Evolutionary conservation across 64 coral and sea anemone species (phyloP).

Genomic region (Astreopora myriophthalma): DNA sequence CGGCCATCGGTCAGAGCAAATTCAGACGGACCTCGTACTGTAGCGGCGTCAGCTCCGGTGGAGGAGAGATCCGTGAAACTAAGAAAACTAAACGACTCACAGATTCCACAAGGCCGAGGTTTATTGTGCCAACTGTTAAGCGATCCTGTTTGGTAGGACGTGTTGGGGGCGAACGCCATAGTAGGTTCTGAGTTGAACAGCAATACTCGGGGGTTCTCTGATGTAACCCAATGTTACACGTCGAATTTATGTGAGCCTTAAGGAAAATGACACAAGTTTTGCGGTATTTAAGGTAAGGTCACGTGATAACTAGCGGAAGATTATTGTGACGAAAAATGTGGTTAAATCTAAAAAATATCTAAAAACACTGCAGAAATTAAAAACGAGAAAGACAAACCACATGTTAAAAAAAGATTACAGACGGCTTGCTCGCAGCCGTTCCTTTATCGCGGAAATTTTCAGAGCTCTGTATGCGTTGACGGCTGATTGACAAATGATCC

Average conservation of each 20-base stretch:
- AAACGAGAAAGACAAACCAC: no score
- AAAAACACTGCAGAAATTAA: no score
- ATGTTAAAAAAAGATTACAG: no score
- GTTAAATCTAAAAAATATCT: no score
- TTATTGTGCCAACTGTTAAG: background rate
- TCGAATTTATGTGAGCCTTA: background rate
- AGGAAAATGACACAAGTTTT: background rate
- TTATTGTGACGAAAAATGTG: background rate
- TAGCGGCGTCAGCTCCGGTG: constrained; percentile 10
- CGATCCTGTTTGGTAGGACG: background rate
- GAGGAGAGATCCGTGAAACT: constrained; percentile 37
- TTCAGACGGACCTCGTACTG: no score
- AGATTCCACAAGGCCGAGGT: background rate
- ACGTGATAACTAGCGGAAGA: background rate
- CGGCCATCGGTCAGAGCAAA: no score
- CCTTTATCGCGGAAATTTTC: no score
- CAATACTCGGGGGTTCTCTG: background rate
- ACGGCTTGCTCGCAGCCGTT: no score
- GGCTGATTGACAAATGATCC: no score
- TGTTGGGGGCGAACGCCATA: background rate
- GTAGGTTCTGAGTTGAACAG: background rate
- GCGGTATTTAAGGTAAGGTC: background rate
- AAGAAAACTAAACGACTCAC: background rate
- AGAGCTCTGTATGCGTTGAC: no score
- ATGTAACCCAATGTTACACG: background rate